These are phyloP conservation scores for Clarias magur DNA, from an alignment of 2,113 vertebrate species.

Conservation along the genomic window DNA sequence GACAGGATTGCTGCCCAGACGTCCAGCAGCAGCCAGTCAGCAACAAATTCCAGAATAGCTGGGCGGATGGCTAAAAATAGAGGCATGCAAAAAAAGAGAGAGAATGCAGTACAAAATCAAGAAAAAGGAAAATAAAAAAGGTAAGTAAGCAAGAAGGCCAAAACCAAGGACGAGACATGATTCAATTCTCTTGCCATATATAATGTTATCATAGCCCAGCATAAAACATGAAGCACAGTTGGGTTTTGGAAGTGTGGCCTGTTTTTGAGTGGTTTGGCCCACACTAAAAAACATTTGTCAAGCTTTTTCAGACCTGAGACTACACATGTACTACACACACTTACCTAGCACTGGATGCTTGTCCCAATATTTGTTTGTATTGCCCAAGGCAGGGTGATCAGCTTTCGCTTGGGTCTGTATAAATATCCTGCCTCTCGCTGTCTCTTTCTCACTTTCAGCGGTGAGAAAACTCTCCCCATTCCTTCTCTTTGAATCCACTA, in stretches of 20 bases:
- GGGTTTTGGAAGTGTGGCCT: constrained; percentile 11
- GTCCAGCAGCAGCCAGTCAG: constrained; percentile 76
- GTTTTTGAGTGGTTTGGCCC: constrained; percentile 30
- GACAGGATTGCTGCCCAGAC: constrained; percentile 75
- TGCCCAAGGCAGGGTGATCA: constrained; percentile 60
- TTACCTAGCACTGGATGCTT: constrained; percentile 9
- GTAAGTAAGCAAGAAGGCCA: background rate
- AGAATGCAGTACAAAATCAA: constrained; percentile 16
- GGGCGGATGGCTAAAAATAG: constrained; percentile 78
- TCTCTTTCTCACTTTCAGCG: constrained; percentile 33
- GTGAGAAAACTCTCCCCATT: background rate
- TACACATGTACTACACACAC: background rate
- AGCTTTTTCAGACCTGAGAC: constrained; percentile 23
- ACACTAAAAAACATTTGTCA: constrained; percentile 5
- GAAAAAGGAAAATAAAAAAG: background rate
- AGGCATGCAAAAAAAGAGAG: constrained; percentile 55
- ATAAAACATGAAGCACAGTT: constrained; percentile 29
- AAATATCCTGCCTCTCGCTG: constrained; percentile 63
- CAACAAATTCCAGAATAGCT: constrained; percentile 80
- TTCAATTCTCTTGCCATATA: constrained; percentile 15
- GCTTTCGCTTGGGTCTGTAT: constrained; percentile 65
- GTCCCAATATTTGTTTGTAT: constrained; percentile 70
- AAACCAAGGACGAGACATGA: constrained; percentile 12
- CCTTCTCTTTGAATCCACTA: background rate
- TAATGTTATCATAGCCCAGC: constrained; percentile 32